Conservation (phyloP, 2,797 vertebrate species). For the Paedocypris micromegethes region DNA sequence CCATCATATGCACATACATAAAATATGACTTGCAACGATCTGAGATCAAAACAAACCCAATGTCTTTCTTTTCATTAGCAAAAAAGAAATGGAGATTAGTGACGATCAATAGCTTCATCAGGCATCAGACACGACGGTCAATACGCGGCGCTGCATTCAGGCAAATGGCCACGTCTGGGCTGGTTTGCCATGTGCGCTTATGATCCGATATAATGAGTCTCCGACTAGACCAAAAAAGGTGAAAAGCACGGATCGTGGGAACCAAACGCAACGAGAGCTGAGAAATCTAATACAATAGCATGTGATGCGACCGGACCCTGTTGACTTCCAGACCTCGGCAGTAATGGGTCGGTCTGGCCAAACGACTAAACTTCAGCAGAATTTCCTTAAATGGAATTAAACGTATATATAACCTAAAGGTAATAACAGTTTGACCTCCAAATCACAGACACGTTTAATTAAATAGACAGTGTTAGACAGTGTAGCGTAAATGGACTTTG, state of each 20-base stretch:
- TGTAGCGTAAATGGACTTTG: too few species aligned
- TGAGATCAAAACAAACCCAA: too few species aligned
- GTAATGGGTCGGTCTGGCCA: too few species aligned
- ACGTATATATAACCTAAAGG: background rate
- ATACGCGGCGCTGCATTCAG: conserved; percentile 16
- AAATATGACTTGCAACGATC: too few species aligned
- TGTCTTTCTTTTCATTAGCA: too few species aligned
- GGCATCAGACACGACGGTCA: conserved; percentile 10
- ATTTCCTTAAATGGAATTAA: background rate
- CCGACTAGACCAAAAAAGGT: background rate
- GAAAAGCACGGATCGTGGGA: conserved; percentile 29
- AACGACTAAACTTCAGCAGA: too few species aligned
- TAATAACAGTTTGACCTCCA: conserved; percentile 7
- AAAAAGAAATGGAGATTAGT: conserved; percentile 10
- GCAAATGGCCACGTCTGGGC: conserved; percentile 21
- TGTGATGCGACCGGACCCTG: background rate
- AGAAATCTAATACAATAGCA: background rate
- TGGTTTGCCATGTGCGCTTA: conserved; percentile 26
- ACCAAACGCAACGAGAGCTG: background rate
- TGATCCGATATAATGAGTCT: conserved; percentile 24
- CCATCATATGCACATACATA: too few species aligned
- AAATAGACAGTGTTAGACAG: too few species aligned
- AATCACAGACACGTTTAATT: background rate
- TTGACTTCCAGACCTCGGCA: background rate
- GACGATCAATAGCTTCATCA: conserved; percentile 34